Conservation (phyloP, 2,113 vertebrate genomes). For the Thinocorus orbignyianus region DNA sequence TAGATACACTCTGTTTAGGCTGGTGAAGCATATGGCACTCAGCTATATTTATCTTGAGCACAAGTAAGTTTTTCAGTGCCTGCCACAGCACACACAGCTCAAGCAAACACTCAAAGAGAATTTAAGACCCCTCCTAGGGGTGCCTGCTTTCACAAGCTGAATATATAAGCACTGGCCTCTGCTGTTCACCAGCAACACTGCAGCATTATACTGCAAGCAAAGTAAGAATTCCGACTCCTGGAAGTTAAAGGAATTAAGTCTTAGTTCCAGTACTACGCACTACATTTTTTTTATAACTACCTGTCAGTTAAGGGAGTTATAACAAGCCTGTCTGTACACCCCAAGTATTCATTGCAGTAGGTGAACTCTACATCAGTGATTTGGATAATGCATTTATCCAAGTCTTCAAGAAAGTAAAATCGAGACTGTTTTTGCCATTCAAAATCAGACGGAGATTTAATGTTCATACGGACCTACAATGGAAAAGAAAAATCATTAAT, state of each 20-base stretch:
- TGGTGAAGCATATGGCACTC: not conserved
- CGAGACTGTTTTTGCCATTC: slow-evolving; percentile 77
- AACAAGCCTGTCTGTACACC: slow-evolving; percentile 75
- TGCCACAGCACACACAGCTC: not conserved
- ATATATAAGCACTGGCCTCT: slow-evolving; percentile 41
- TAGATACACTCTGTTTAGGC: not conserved
- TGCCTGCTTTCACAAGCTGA: not conserved
- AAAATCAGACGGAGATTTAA: slow-evolving; percentile 72
- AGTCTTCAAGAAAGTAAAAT: slow-evolving; percentile 75
- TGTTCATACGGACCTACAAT: slow-evolving; percentile 67
- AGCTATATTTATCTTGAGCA: not conserved
- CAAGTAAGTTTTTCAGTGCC: not conserved
- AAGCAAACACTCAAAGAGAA: not conserved
- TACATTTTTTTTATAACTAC: slow-evolving; percentile 30
- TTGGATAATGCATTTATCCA: slow-evolving; percentile 72
- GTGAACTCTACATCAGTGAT: slow-evolving; percentile 76
- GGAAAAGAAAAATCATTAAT: not conserved
- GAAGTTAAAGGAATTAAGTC: not conserved
- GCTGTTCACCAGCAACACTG: not conserved
- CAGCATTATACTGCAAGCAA: not conserved
- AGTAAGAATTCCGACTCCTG: not conserved
- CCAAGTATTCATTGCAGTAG: slow-evolving; percentile 77
- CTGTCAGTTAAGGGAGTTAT: slow-evolving; percentile 76
- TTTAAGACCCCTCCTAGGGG: not conserved
- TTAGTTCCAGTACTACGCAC: not conserved